Conservation (phyloP, 2,797 vertebrate species). For the Argyrosomus regius region DNA sequence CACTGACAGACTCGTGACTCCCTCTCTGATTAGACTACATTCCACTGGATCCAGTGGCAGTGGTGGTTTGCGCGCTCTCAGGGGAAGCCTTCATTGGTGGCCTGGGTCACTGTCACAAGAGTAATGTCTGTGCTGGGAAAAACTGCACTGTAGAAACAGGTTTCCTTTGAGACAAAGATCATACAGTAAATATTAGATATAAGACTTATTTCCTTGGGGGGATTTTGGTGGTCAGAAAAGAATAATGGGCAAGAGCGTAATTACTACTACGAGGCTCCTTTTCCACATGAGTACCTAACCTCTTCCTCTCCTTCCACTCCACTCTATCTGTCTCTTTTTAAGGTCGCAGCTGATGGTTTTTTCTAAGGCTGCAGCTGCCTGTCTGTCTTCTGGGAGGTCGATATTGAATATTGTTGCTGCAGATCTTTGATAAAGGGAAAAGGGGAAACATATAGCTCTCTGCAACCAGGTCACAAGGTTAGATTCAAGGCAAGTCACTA, state of each 20-base stretch:
- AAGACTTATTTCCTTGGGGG: slow-evolving; percentile 62
- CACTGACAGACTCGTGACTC: slow-evolving; percentile 11
- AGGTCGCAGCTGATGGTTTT: slow-evolving; percentile 47
- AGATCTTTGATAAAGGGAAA: slow-evolving; percentile 34
- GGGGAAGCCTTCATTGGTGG: slow-evolving; percentile 56
- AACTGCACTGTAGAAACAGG: slow-evolving; percentile 34
- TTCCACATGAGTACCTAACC: slow-evolving; percentile 58
- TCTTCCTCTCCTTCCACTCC: slow-evolving; percentile 25
- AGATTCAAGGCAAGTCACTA: not conserved
- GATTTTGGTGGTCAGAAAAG: slow-evolving; percentile 62
- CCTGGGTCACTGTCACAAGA: slow-evolving; percentile 51
- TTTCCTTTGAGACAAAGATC: slow-evolving; percentile 60
- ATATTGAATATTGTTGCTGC: slow-evolving; percentile 33
- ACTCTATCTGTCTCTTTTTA: slow-evolving; percentile 48
- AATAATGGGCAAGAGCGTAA: slow-evolving; percentile 68
- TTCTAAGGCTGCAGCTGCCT: slow-evolving; percentile 37
- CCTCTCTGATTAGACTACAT: slow-evolving; percentile 49
- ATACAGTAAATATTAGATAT: slow-evolving; percentile 64
- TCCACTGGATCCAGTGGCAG: slow-evolving; percentile 24
- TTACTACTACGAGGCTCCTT: slow-evolving; percentile 71
- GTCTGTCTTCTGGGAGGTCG: slow-evolving; percentile 34
- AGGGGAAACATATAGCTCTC: slow-evolving; percentile 9
- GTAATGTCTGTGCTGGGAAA: slow-evolving; percentile 63
- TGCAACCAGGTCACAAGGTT: slow-evolving; percentile 18
- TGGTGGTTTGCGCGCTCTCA: slow-evolving; percentile 48